A percentile compares a stretch with the other conserved stretches of the same genome.
Conservation (phyloP, 1,140 invertebrate species). For the Elysia chlorotica region DNA sequence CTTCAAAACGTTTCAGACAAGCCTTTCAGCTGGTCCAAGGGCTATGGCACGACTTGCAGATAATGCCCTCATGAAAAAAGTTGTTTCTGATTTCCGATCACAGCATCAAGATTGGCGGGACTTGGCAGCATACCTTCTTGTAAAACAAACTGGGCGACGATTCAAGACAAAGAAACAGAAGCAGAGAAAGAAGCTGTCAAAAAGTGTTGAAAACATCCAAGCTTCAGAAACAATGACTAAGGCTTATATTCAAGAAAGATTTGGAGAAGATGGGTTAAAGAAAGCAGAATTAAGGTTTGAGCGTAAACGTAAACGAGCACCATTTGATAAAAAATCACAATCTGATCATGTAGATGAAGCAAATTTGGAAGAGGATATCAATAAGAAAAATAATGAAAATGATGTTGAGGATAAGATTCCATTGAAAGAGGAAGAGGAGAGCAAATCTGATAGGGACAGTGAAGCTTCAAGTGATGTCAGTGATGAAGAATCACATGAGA, state of each 20-base stretch:
- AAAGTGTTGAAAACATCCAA: constrained; percentile 29
- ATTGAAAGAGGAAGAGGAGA: neutral
- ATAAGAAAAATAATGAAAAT: neutral
- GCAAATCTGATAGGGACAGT: neutral
- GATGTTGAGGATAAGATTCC: neutral
- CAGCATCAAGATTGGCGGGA: constrained; percentile 46
- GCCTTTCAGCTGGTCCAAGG: constrained; percentile 24
- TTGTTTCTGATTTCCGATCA: constrained; percentile 33
- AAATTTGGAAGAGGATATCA: neutral
- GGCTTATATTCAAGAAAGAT: constrained; percentile 28
- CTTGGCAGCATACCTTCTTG: constrained; percentile 38
- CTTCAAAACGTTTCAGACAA: constrained; percentile 33
- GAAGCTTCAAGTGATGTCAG: neutral
- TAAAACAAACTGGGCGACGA: constrained; percentile 36
- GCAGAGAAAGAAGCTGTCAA: constrained; percentile 12
- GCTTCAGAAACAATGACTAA: constrained; percentile 31
- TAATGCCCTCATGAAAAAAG: constrained; percentile 27
- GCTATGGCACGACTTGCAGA: constrained; percentile 38
- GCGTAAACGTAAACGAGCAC: constrained; percentile 4
- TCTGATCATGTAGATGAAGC: neutral
- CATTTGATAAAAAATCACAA: constrained; percentile 3
- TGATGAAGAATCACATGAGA: neutral
- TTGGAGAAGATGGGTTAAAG: constrained; percentile 16
- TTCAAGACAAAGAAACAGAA: constrained; percentile 39
- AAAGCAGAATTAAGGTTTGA: constrained; percentile 6